Percentiles rank a stretch among this genome's conserved stretches.
These are phyloP conservation scores for Corythaixoides concolor DNA, from an alignment of 2,113 vertebrate species.

Conservation along the genomic window DNA sequence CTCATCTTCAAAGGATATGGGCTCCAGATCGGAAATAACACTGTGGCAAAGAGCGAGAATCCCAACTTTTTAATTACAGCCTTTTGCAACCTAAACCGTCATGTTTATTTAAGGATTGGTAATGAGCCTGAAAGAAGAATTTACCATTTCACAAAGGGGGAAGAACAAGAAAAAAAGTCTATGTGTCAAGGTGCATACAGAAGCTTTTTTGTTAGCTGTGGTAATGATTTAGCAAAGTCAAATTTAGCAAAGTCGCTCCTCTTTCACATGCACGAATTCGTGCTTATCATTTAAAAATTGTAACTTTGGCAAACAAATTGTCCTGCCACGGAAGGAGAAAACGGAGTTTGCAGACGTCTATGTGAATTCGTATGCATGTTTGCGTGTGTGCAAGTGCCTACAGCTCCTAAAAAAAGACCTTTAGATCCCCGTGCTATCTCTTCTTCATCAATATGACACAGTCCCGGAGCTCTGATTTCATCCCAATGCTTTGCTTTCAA, in stretches of 20 bases:
- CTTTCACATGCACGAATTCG: not conserved
- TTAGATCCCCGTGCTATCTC: slow-evolving; percentile 42
- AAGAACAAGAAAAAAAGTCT: not conserved
- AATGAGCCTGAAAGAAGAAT: slow-evolving; percentile 23
- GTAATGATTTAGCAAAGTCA: not conserved
- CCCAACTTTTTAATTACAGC: slow-evolving; percentile 46
- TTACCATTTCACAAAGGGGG: slow-evolving; percentile 28
- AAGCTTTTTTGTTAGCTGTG: not conserved
- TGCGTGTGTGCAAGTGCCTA: not conserved
- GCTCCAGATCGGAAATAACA: slow-evolving; percentile 45
- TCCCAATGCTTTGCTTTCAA: slow-evolving; percentile 18
- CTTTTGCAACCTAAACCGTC: slow-evolving; percentile 27
- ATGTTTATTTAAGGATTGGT: slow-evolving; percentile 58
- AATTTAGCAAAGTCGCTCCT: not conserved
- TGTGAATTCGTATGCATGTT: accelerated
- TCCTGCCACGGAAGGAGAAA: not conserved
- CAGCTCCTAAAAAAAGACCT: slow-evolving; percentile 14
- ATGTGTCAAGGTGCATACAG: not conserved
- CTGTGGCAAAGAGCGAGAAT: slow-evolving; percentile 21
- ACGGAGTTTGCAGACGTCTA: not conserved
- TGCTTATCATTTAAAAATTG: not conserved
- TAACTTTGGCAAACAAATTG: not conserved
- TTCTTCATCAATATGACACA: slow-evolving; percentile 55
- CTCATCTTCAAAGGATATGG: slow-evolving; percentile 13
- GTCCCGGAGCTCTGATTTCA: slow-evolving; percentile 64